A percentile compares a stretch with the other conserved stretches of the same genome.
Evolutionary conservation across 2,888 invertebrate genomes (phyloP).

Genomic region (Tortrix viridana): DNA sequence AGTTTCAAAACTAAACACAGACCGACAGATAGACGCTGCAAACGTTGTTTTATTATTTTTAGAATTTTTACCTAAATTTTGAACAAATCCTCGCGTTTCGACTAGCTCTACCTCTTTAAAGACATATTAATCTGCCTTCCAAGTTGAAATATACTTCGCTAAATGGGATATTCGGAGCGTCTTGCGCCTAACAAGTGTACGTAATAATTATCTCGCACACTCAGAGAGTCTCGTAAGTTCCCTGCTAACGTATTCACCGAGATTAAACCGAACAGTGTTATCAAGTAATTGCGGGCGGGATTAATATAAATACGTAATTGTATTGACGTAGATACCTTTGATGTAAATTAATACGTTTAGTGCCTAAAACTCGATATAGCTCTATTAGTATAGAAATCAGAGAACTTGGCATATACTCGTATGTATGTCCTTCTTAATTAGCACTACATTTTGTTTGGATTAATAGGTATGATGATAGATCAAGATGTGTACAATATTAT

Average conservation of each 20-base stretch:
- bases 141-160: slow-evolving; percentile 9
- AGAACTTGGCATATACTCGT: too few species aligned
- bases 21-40: too few species aligned
- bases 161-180: slow-evolving; percentile 15
- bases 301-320: slow-evolving; percentile 6
- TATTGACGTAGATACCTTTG: slow-evolving; percentile 4
- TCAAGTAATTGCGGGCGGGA: slow-evolving; percentile 41
- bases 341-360: neutral
- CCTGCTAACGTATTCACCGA: slow-evolving; percentile 37
- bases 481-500: too few species aligned
- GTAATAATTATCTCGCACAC: slow-evolving; percentile 18
- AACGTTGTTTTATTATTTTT: too few species aligned
- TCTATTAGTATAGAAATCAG: too few species aligned
- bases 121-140: neutral
- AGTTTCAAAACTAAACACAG: too few species aligned
- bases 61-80: too few species aligned
- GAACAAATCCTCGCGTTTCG: too few species aligned
- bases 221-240: slow-evolving; percentile 8
- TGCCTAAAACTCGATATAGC: too few species aligned
- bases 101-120: slow-evolving; percentile 17
- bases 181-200: slow-evolving; percentile 15
- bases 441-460: too few species aligned
- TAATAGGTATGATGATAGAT: too few species aligned
- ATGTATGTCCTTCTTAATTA: too few species aligned
- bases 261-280: slow-evolving; percentile 41